phyloP scores from a whole-genome alignment of 53 echinoderm and acorn worm species.

The Temnopleurus reevesii region DNA sequence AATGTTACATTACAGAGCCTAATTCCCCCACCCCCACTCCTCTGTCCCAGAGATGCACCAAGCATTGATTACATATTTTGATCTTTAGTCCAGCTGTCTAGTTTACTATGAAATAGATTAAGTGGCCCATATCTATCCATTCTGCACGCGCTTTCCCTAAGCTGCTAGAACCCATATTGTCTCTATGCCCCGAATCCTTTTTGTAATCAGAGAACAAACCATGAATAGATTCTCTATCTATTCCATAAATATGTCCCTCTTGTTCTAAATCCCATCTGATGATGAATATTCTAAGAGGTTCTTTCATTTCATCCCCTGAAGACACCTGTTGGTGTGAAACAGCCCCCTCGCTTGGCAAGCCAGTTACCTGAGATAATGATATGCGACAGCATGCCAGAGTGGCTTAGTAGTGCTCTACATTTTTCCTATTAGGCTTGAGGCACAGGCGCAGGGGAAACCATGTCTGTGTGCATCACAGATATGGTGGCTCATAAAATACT shows the following conservation, averaged over 20 bases:
- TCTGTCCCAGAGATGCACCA: too few species aligned
- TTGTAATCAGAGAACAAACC: slow-evolving; percentile 20
- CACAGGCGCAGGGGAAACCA: slow-evolving; percentile 3
- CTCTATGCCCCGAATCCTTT: neutral
- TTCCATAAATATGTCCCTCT: neutral
- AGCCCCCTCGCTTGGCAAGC: neutral
- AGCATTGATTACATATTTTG: too few species aligned
- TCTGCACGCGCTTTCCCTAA: neutral
- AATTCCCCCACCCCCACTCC: too few species aligned
- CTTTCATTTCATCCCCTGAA: neutral
- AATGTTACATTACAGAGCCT: too few species aligned
- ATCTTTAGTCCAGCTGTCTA: too few species aligned
- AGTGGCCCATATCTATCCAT: slow-evolving; percentile 10
- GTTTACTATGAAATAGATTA: too few species aligned
- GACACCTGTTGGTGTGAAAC: slow-evolving; percentile 38
- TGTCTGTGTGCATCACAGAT: neutral
- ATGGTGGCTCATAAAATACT: neutral
- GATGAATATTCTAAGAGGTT: slow-evolving; percentile 13
- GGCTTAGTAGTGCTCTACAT: slow-evolving; percentile 13
- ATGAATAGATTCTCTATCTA: slow-evolving; percentile 22
- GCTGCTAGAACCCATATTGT: neutral
- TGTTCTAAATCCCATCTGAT: neutral
- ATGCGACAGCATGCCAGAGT: neutral
- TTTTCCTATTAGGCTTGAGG: slow-evolving; percentile 29
- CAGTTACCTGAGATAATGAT: slow-evolving; percentile 32